phyloP scores from a whole-genome alignment of 2,888 invertebrate genomes.

The Endomychus coccineus region DNA sequence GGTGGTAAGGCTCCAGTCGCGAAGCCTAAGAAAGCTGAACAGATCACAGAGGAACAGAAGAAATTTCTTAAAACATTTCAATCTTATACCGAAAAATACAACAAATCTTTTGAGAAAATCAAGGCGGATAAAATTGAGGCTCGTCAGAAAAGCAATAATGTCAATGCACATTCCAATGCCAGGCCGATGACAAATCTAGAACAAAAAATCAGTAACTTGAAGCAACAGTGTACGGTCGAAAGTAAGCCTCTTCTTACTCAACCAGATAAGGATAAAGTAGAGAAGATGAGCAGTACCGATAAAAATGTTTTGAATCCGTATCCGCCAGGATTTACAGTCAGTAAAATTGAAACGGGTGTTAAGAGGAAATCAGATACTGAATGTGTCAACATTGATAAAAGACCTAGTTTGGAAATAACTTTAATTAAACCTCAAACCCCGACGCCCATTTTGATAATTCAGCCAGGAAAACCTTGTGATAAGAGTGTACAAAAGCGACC shows the following conservation, averaged over 20 bases:
- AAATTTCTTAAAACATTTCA: conserved; percentile 38
- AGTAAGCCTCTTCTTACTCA: conserved; percentile 20
- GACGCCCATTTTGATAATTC: conserved; percentile 13
- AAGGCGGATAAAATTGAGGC: conserved; percentile 23
- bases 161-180: conserved; percentile 20
- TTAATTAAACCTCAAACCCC: conserved; percentile 30
- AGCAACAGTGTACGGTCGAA: conserved; percentile 36
- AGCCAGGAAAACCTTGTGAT: conserved; percentile 14
- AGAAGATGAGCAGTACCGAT: background rate
- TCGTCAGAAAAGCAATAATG: conserved; percentile 22
- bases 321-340: conserved; percentile 41
- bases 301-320: conserved; percentile 20
- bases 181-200: conserved; percentile 20
- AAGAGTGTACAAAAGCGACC: conserved; percentile 39
- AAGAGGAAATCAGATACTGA: conserved; percentile 36
- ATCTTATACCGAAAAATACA: conserved; percentile 31
- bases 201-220: conserved; percentile 35
- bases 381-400: conserved; percentile 29
- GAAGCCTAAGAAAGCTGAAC: conserved; percentile 21
- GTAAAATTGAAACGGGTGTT: conserved; percentile 39
- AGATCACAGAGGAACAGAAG: conserved; percentile 33
- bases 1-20: background rate
- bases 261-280: conserved; percentile 23
- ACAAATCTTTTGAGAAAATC: conserved; percentile 22
- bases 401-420: conserved; percentile 41